A percentile compares a stretch with the other conserved stretches of the same genome.
phyloP scores from a whole-genome alignment of 2,113 vertebrate genomes.

The Macroglossus sobrinus region DNA sequence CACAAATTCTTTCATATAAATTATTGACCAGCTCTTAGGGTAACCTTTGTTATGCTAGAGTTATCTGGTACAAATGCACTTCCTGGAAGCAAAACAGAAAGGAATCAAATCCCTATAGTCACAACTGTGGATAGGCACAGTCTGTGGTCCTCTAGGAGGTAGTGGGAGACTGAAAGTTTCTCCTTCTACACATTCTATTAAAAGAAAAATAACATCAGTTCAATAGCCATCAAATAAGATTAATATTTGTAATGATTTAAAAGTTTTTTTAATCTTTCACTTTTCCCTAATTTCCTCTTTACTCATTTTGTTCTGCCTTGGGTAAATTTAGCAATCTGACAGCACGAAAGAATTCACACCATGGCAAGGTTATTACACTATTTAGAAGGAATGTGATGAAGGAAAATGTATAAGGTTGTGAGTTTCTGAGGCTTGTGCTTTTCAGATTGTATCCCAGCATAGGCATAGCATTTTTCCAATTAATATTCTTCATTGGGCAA shows the following conservation, averaged over 20 bases:
- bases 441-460: background rate
- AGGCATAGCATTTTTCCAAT: background rate
- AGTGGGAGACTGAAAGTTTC: background rate
- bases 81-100: slow-evolving; percentile 35
- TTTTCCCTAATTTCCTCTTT: slow-evolving; percentile 24
- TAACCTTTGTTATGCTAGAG: slow-evolving; percentile 45
- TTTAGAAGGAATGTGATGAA: slow-evolving; percentile 21
- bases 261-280: background rate
- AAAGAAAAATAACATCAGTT: background rate
- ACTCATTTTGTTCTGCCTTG: slow-evolving; percentile 25
- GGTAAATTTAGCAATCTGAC: background rate
- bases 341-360: background rate
- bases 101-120: background rate
- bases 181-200: background rate
- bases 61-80: slow-evolving; percentile 39
- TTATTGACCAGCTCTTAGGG: slow-evolving; percentile 62
- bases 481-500: background rate
- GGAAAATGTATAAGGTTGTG: background rate
- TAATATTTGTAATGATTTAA: background rate
- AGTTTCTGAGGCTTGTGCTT: background rate
- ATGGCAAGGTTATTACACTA: background rate
- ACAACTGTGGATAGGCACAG: background rate
- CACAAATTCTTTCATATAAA: slow-evolving; percentile 60
- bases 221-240: background rate
- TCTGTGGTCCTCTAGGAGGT: background rate